These are phyloP conservation scores for Adelges cooleyi DNA, from an alignment of 1,140 invertebrate genomes.

Conservation along the genomic window DNA sequence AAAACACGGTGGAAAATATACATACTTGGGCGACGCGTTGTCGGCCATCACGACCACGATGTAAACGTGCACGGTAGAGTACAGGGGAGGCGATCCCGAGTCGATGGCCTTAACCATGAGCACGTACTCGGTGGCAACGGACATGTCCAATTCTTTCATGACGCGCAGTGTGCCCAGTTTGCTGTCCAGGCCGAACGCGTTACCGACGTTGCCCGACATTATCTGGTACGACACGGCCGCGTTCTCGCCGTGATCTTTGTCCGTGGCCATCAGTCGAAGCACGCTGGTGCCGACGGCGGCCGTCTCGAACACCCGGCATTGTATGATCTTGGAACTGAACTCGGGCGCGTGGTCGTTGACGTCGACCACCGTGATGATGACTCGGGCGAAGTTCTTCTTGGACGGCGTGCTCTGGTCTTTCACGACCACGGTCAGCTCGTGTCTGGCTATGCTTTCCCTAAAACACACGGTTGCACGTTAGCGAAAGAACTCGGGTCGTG, in stretches of 20 bases:
- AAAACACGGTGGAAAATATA: constrained; percentile 21
- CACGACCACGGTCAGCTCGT: constrained; percentile 80
- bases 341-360: constrained; percentile 81
- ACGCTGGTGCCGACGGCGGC: constrained; percentile 59
- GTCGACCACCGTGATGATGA: constrained; percentile 69
- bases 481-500: too few species aligned
- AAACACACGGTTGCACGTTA: constrained; percentile 5
- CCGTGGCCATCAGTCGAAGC: constrained; percentile 60
- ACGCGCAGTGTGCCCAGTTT: constrained; percentile 63
- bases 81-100: constrained; percentile 59
- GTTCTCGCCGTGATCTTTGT: constrained; percentile 71
- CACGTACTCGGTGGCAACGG: constrained; percentile 61
- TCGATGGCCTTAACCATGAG: constrained; percentile 70
- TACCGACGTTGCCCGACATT: constrained; percentile 70
- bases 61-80: constrained; percentile 68
- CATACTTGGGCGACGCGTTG: constrained; percentile 65
- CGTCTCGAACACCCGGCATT: constrained; percentile 64
- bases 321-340: constrained; percentile 60
- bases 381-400: constrained; percentile 70
- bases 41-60: constrained; percentile 78
- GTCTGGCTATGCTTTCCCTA: constrained; percentile 64
- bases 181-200: constrained; percentile 67
- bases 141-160: constrained; percentile 58
- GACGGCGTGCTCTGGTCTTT: constrained; percentile 77
- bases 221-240: constrained; percentile 69